Percentiles rank a stretch among this genome's conserved stretches.
These are phyloP conservation scores for Apogon hyalosoma DNA, from an alignment of 2,797 vertebrate genomes.

Conservation along the genomic window DNA sequence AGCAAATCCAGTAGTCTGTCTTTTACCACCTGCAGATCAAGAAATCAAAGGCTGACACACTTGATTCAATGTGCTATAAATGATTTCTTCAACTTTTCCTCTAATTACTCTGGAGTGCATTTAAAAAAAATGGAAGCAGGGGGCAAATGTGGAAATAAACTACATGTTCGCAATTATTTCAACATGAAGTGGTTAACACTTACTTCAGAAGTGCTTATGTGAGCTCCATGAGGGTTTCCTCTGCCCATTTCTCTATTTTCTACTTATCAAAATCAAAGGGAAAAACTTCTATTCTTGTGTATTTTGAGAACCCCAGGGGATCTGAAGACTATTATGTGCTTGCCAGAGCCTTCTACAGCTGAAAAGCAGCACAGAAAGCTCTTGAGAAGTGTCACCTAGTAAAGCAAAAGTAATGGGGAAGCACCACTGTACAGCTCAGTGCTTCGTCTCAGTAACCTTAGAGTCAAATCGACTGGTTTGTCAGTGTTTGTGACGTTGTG, in stretches of 20 bases:
- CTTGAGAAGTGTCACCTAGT: slow-evolving; percentile 14
- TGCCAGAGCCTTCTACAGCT: slow-evolving; percentile 40
- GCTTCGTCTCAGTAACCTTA: slow-evolving; percentile 28
- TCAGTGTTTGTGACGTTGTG: slow-evolving; percentile 36
- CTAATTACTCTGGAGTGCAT: slow-evolving; percentile 21
- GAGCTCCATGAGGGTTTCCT: slow-evolving; percentile 14
- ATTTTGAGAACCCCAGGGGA: slow-evolving; percentile 37
- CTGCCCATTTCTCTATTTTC: slow-evolving; percentile 27
- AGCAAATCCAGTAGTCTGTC: slow-evolving; percentile 93
- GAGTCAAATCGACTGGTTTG: slow-evolving; percentile 28
- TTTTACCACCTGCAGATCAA: slow-evolving; percentile 91
- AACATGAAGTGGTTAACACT: slow-evolving; percentile 18
- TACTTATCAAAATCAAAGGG: slow-evolving; percentile 33
- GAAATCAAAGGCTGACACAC: slow-evolving; percentile 10
- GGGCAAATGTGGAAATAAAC: slow-evolving; percentile 35
- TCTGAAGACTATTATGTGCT: slow-evolving; percentile 39
- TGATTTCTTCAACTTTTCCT: not conserved
- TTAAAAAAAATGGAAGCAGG: slow-evolving; percentile 20
- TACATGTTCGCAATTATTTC: slow-evolving; percentile 27
- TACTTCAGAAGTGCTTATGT: slow-evolving; percentile 21
- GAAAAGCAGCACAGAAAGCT: slow-evolving; percentile 31
- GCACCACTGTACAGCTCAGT: slow-evolving; percentile 12
- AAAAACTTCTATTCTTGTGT: slow-evolving; percentile 23
- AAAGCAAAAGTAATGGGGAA: slow-evolving; percentile 55
- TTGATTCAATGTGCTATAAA: not conserved